Percentiles rank a stretch among this genome's conserved stretches.
These are phyloP conservation scores for Luperina testacea DNA, from an alignment of 2,888 invertebrate genomes.

Conservation along the genomic window DNA sequence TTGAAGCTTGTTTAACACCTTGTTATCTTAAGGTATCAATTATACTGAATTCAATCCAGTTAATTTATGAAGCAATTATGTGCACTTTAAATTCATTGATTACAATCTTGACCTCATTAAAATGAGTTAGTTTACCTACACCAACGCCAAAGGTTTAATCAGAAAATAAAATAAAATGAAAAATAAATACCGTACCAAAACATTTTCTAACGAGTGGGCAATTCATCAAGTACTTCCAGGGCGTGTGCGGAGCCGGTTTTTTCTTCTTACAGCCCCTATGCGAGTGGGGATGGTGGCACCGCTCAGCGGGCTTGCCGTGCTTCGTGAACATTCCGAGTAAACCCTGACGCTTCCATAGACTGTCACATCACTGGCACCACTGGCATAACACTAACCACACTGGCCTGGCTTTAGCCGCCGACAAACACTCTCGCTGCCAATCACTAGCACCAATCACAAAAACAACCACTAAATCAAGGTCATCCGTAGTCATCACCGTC, in stretches of 20 bases:
- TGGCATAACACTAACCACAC: conserved; percentile 76
- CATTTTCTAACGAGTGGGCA: conserved; percentile 91
- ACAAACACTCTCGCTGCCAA: conserved; percentile 69
- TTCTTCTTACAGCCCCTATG: conserved; percentile 89
- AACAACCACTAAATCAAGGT: conserved; percentile 82
- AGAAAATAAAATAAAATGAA: conserved; percentile 68
- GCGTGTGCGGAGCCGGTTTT: conserved; percentile 88
- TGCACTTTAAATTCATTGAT: conserved; percentile 52
- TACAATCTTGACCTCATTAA: conserved; percentile 55
- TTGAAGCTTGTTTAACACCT: conserved; percentile 53
- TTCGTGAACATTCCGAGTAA: conserved; percentile 89
- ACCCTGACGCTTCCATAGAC: conserved; percentile 86
- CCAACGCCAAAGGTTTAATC: conserved; percentile 49
- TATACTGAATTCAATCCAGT: conserved; percentile 40
- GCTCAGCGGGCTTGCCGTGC: conserved; percentile 88
- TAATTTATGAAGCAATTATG: conserved; percentile 46
- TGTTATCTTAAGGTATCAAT: conserved; percentile 41
- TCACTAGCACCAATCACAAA: conserved; percentile 82
- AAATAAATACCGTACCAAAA: conserved; percentile 88
- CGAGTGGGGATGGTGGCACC: conserved; percentile 84
- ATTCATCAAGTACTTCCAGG: conserved; percentile 91
- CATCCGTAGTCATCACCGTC: conserved; percentile 86
- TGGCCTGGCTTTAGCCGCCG: conserved; percentile 72
- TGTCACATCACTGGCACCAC: conserved; percentile 87
- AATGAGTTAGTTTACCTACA: conserved; percentile 62